phyloP scores from a whole-genome alignment of 2,797 vertebrate species.

The Darevskia mixta region DNA sequence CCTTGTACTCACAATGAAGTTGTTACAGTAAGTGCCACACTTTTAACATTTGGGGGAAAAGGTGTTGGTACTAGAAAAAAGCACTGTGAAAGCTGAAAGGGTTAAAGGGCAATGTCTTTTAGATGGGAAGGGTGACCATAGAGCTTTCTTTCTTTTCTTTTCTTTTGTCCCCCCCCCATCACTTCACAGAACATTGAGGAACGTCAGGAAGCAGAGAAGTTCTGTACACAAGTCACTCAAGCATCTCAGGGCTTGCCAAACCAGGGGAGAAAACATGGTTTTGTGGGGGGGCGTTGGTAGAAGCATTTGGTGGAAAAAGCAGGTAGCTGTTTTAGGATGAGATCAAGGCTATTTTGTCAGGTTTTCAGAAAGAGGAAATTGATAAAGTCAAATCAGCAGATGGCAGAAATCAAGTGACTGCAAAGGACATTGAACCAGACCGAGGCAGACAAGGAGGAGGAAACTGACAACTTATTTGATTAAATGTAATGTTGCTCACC shows the following conservation, averaged over 20 bases:
- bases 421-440: conserved; percentile 73
- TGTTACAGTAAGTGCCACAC: too few relatives aligned
- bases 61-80: too few relatives aligned
- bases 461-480: conserved; percentile 66
- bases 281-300: conserved; percentile 66
- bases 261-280: conserved; percentile 84
- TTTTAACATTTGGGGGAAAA: too few relatives aligned
- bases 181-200: conserved; percentile 75
- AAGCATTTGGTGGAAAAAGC: conserved; percentile 77
- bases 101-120: conserved; percentile 79
- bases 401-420: conserved; percentile 78
- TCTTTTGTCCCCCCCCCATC: not conserved
- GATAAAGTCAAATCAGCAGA: conserved; percentile 75
- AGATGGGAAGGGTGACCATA: conserved; percentile 79
- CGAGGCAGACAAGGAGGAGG: conserved; percentile 72
- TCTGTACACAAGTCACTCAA: conserved; percentile 73
- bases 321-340: conserved; percentile 75
- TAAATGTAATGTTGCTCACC: conserved; percentile 66
- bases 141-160: conserved; percentile 13
- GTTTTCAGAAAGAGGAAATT: conserved; percentile 75
- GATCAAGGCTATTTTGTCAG: conserved; percentile 52
- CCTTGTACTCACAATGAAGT: too few relatives aligned
- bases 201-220: conserved; percentile 75
- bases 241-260: conserved; percentile 75
- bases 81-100: conserved; percentile 78